A percentile compares a stretch with the other conserved stretches of the same genome.
phyloP scores from a whole-genome alignment of 2,113 vertebrate species.

The Beaufortia kweichowensis region DNA sequence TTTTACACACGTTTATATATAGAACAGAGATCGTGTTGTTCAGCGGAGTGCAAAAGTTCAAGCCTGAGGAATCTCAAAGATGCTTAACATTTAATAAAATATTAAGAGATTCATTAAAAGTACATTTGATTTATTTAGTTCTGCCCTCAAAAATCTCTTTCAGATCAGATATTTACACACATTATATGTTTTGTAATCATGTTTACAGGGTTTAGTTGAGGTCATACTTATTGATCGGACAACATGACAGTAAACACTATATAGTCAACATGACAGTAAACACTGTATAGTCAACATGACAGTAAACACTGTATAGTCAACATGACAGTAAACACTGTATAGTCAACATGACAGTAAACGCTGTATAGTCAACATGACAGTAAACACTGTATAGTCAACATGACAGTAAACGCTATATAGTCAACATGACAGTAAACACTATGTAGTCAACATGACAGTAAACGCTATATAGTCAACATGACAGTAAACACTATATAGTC shows the following conservation, averaged over 20 bases:
- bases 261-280: neutral
- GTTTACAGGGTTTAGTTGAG: too few species aligned
- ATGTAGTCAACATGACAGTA: neutral
- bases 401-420: too few species aligned
- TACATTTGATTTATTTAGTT: too few species aligned
- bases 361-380: neutral
- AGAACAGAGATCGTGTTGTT: neutral
- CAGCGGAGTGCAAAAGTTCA: neutral
- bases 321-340: too few species aligned
- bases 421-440: too few species aligned
- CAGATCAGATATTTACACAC: neutral
- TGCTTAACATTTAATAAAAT: too few species aligned
- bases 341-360: neutral
- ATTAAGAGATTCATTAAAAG: neutral
- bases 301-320: too few species aligned
- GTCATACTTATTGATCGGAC: too few species aligned
- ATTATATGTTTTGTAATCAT: neutral
- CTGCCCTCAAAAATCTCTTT: too few species aligned
- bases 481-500: neutral
- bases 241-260: neutral
- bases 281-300: too few species aligned
- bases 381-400: too few species aligned
- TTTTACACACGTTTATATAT: conserved; percentile 22
- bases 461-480: neutral
- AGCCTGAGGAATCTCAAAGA: too few species aligned